Evolutionary conservation across 2,888 invertebrate species (phyloP).

Genomic region (Eulithis testata): DNA sequence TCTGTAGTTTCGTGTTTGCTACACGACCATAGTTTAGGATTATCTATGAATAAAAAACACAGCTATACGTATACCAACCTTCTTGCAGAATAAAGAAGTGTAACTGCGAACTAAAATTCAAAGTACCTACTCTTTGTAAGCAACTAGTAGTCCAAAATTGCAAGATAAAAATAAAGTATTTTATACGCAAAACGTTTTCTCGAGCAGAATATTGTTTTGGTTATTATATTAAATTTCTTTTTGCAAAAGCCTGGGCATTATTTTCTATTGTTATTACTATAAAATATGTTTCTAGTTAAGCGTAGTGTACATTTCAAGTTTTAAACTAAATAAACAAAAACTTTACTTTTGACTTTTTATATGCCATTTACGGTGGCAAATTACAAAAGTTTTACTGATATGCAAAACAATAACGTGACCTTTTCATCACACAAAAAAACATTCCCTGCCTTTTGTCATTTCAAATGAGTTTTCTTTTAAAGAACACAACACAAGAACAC

Average conservation of each 20-base stretch:
- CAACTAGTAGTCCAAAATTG: not conserved
- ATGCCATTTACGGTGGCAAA: no score
- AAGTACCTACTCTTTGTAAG: not conserved
- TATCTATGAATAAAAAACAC: no score
- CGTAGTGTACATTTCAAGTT: no score
- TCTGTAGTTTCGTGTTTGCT: constrained; percentile 2
- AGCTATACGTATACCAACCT: no score
- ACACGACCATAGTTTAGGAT: not conserved
- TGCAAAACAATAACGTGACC: not conserved
- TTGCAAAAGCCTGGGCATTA: not conserved
- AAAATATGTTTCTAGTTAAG: no score
- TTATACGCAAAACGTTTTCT: not conserved
- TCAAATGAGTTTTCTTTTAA: not conserved
- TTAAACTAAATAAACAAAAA: no score
- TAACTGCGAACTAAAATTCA: not conserved
- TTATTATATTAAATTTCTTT: not conserved
- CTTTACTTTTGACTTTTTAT: no score
- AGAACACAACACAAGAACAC: not conserved
- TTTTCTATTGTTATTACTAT: not conserved
- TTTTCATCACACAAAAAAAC: not conserved
- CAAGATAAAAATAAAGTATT: not conserved
- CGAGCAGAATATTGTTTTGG: not conserved
- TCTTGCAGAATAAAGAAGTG: no score
- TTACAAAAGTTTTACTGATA: not conserved
- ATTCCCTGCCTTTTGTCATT: not conserved